These are phyloP conservation scores for Chaetodon trifascialis DNA, from an alignment of 2,113 vertebrate species.

Conservation along the genomic window DNA sequence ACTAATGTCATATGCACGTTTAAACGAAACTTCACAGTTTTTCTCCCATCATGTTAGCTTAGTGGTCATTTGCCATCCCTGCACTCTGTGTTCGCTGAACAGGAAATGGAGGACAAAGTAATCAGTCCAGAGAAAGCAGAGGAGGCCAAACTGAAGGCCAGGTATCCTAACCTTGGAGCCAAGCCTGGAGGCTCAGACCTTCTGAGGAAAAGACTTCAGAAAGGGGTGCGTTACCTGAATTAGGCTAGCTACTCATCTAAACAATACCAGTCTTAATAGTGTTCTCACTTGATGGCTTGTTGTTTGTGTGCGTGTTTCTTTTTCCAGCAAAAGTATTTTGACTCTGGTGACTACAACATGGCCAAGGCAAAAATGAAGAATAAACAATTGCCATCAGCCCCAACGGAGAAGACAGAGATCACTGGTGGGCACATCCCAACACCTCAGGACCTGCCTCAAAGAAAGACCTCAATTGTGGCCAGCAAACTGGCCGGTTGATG, in stretches of 20 bases:
- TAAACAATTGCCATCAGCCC: constrained; percentile 92
- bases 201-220: constrained; percentile 96
- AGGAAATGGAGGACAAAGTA: constrained; percentile 98
- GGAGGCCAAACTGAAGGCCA: constrained; percentile 96
- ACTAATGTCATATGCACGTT: background rate
- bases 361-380: constrained; percentile 99
- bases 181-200: constrained; percentile 96
- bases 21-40: background rate
- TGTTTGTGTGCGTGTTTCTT: constrained; percentile 22
- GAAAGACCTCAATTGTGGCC: constrained; percentile 95
- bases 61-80: background rate
- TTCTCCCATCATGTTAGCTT: background rate
- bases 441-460: constrained; percentile 97
- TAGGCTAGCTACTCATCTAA: background rate
- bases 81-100: constrained; percentile 26
- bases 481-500: constrained; percentile 98
- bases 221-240: constrained; percentile 87
- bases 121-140: constrained; percentile 96
- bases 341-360: constrained; percentile 99
- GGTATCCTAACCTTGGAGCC: constrained; percentile 93
- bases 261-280: background rate
- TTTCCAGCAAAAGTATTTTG: constrained; percentile 96
- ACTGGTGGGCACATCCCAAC: constrained; percentile 99
- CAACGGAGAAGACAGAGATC: constrained; percentile 94
- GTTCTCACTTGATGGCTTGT: background rate